phyloP scores from a whole-genome alignment of 2,888 invertebrate genomes.

The Spicauda simplicius region DNA sequence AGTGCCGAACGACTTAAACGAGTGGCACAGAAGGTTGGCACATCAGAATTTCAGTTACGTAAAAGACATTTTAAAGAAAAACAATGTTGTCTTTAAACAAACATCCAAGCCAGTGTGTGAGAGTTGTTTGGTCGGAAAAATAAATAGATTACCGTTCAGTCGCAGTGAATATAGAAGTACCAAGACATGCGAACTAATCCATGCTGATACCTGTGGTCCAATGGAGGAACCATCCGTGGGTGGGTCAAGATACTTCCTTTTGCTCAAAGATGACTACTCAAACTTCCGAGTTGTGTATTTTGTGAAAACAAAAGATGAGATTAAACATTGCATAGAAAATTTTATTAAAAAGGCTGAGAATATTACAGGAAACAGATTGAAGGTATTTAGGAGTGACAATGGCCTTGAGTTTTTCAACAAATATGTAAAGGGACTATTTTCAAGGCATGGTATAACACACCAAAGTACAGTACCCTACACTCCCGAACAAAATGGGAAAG shows the following conservation, averaged over 20 bases:
- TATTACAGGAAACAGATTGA: conserved; percentile 30
- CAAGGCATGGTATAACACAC: conserved; percentile 32
- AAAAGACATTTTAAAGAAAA: conserved; percentile 26
- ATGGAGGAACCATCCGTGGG: conserved; percentile 45
- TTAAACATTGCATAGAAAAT: conserved; percentile 20
- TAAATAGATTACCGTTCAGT: conserved; percentile 13
- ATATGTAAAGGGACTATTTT: conserved; percentile 32
- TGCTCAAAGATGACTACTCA: conserved; percentile 48
- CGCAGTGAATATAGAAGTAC: conserved; percentile 30
- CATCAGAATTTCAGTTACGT: conserved; percentile 39
- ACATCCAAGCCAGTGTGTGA: conserved; percentile 39
- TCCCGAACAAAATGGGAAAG: conserved; percentile 42
- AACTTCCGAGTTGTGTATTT: conserved; percentile 39
- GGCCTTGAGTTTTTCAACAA: conserved; percentile 41
- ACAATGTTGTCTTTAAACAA: conserved; percentile 37
- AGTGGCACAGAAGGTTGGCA: conserved; percentile 38
- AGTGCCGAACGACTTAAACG: conserved; percentile 29
- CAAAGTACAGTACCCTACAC: conserved; percentile 39
- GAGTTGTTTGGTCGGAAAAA: conserved; percentile 36
- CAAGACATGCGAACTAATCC: conserved; percentile 44
- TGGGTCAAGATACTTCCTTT: conserved; percentile 44
- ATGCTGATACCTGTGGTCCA: conserved; percentile 45
- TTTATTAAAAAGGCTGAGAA: conserved; percentile 37
- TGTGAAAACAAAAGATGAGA: conserved; percentile 40
- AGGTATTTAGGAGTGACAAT: conserved; percentile 40